Evolutionary conservation across 2,113 vertebrate genomes (phyloP).

Genomic region (Natator depressus): DNA sequence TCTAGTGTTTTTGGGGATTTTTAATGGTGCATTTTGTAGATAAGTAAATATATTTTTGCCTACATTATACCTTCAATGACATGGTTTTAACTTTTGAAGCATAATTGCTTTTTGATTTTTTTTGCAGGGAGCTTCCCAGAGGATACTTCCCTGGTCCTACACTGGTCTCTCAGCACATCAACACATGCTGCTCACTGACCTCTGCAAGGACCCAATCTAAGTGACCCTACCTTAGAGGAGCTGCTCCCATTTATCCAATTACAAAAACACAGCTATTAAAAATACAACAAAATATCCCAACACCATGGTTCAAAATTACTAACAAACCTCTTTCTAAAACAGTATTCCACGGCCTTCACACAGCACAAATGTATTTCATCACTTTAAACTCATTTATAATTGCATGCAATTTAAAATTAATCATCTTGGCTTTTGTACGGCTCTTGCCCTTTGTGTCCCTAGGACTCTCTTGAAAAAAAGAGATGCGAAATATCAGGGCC

Average conservation of each 20-base stretch:
- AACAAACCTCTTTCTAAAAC: not conserved
- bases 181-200: not conserved
- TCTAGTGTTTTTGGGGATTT: not conserved
- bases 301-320: not conserved
- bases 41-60: not conserved
- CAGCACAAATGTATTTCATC: not conserved
- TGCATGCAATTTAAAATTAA: not conserved
- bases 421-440: not conserved
- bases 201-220: not conserved
- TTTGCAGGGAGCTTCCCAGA: not conserved
- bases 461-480: not conserved
- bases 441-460: not conserved
- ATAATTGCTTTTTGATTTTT: not conserved
- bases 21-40: not conserved
- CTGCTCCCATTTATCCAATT: not conserved
- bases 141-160: not conserved
- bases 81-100: not conserved
- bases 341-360: not conserved
- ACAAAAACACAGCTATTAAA: not conserved
- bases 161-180: not conserved
- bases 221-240: not conserved
- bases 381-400: not conserved
- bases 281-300: not conserved
- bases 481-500: not conserved
- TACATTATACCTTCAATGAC: too few relatives aligned